Conservation (phyloP, 2,888 invertebrate genomes). For the Eupithecia pulchellata region DNA sequence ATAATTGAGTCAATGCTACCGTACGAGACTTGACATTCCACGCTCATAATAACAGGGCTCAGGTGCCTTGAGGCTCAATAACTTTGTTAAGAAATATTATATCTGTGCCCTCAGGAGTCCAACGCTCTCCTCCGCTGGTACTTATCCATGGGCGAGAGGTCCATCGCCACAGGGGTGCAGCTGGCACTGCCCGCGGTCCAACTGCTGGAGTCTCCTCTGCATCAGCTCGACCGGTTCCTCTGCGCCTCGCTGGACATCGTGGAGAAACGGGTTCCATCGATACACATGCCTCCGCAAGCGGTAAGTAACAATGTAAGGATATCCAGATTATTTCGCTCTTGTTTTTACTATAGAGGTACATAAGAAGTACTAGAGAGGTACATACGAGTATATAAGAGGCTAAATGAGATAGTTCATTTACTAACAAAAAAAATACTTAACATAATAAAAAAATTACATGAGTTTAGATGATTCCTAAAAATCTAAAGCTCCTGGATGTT, state of each 20-base stretch:
- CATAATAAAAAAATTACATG: too few species aligned
- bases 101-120: slow-evolving; percentile 80
- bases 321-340: slow-evolving; percentile 7
- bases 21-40: too few species aligned
- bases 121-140: slow-evolving; percentile 91
- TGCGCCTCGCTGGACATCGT: slow-evolving; percentile 94
- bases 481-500: too few species aligned
- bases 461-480: too few species aligned
- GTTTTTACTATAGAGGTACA: too few species aligned
- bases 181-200: slow-evolving; percentile 90
- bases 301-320: slow-evolving; percentile 79
- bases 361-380: too few species aligned
- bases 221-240: slow-evolving; percentile 90
- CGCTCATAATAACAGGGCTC: too few species aligned
- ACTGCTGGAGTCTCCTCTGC: slow-evolving; percentile 89
- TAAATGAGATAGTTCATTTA: too few species aligned
- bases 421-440: too few species aligned
- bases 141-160: slow-evolving; percentile 89
- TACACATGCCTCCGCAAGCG: slow-evolving; percentile 93
- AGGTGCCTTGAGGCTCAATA: too few species aligned
- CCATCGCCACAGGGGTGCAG: slow-evolving; percentile 89
- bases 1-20: too few species aligned
- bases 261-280: slow-evolving; percentile 93
- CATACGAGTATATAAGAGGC: too few species aligned
- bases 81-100: not conserved